phyloP scores from a whole-genome alignment of 2,888 invertebrate genomes.

The Microplitis manilae region DNA sequence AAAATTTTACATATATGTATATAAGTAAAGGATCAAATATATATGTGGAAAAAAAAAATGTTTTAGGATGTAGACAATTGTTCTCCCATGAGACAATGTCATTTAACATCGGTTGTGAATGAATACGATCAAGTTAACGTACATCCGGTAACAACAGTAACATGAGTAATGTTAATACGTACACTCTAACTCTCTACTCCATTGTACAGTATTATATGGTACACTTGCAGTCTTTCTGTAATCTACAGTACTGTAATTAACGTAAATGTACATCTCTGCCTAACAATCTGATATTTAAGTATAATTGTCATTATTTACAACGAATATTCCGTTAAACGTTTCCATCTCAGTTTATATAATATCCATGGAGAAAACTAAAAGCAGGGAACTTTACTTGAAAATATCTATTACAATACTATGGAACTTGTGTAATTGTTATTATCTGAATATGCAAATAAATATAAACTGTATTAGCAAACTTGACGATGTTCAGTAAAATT shows the following conservation, averaged over 20 bases:
- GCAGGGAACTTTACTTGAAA: too few species aligned
- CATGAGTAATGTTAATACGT: neutral
- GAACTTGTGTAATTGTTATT: too few species aligned
- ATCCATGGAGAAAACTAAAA: too few species aligned
- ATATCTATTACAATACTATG: too few species aligned
- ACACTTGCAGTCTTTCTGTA: neutral
- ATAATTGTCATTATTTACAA: too few species aligned
- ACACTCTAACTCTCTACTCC: neutral
- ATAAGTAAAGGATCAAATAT: neutral
- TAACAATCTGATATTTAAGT: too few species aligned
- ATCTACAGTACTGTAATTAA: neutral
- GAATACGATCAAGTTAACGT: neutral
- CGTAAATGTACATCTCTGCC: slow-evolving; percentile 15
- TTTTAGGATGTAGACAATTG: neutral
- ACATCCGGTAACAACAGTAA: neutral
- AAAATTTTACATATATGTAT: too few species aligned
- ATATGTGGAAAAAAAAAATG: neutral
- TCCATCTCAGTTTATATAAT: too few species aligned
- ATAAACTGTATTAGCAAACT: too few species aligned
- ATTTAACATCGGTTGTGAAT: neutral
- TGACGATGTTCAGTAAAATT: too few species aligned
- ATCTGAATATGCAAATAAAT: too few species aligned
- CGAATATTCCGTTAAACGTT: too few species aligned
- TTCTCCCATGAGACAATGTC: neutral
- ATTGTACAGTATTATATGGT: neutral